Evolutionary conservation across 2,113 vertebrate genomes (phyloP).

Genomic region (Glaucomys volans): DNA sequence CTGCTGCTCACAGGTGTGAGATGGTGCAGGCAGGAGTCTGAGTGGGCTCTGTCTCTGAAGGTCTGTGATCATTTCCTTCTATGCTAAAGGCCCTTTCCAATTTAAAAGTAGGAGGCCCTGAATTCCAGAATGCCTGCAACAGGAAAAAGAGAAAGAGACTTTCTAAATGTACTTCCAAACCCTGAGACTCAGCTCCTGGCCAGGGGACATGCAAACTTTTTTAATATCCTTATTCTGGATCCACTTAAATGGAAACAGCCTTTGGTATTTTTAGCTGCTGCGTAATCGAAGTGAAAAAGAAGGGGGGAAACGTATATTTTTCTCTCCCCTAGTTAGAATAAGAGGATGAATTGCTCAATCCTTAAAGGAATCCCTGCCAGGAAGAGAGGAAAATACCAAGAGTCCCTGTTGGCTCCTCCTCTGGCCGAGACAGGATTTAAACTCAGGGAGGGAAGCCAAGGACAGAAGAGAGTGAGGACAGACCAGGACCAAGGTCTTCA

Average conservation of each 20-base stretch:
- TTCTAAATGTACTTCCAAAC: conserved; percentile 16
- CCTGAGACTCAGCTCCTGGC: conserved; percentile 30
- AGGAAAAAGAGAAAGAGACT: conserved; percentile 45
- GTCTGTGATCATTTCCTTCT: conserved; percentile 23
- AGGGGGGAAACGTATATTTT: conserved; percentile 28
- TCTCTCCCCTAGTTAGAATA: conserved; percentile 55
- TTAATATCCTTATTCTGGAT: conserved; percentile 65
- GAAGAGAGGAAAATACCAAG: conserved; percentile 52
- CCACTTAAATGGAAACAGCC: conserved; percentile 77
- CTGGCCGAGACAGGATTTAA: conserved; percentile 71
- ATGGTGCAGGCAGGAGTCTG: background rate
- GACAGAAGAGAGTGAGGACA: background rate
- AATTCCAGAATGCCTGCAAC: background rate
- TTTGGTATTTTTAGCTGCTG: conserved; percentile 77
- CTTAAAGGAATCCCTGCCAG: conserved; percentile 5
- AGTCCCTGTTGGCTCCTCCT: conserved; percentile 65
- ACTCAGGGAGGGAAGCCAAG: conserved; percentile 63
- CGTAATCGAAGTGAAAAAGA: conserved; percentile 62
- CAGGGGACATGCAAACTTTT: conserved; percentile 62
- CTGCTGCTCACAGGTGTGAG: background rate
- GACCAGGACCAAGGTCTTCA: background rate
- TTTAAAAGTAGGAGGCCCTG: background rate
- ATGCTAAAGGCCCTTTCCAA: background rate
- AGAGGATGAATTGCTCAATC: conserved; percentile 62
- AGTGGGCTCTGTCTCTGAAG: background rate